phyloP scores from a whole-genome alignment of 2,797 vertebrate species.

The Microctenopoma steveboyesi region DNA sequence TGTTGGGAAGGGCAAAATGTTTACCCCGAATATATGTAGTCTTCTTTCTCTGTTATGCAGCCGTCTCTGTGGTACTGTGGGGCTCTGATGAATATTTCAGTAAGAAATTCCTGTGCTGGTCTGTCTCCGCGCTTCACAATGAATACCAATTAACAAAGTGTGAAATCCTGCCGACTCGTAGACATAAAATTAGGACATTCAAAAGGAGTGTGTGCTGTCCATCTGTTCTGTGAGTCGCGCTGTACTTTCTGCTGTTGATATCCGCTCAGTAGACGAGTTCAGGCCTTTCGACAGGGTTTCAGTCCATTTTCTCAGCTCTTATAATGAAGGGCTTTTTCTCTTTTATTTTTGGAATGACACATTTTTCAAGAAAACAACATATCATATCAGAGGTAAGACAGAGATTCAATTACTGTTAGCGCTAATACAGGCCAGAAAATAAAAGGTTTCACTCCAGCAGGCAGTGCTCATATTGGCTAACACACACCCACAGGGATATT shows the following conservation, averaged over 20 bases:
- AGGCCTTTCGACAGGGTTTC: background rate
- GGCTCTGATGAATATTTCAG: constrained; percentile 70
- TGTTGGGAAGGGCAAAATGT: constrained; percentile 70
- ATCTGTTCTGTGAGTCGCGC: constrained; percentile 31
- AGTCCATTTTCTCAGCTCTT: background rate
- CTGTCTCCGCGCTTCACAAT: constrained; percentile 61
- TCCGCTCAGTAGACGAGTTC: background rate
- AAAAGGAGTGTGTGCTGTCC: background rate
- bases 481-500: constrained; percentile 25
- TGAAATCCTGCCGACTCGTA: constrained; percentile 52
- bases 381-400: background rate
- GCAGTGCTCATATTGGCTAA: constrained; percentile 28
- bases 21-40: constrained; percentile 65
- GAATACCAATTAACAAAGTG: constrained; percentile 73
- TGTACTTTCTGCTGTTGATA: constrained; percentile 6
- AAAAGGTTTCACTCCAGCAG: constrained; percentile 16
- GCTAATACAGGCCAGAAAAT: background rate
- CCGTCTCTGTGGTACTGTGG: constrained; percentile 53
- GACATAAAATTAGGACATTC: constrained; percentile 44
- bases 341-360: background rate
- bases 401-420: constrained; percentile 16
- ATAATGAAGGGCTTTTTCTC: background rate
- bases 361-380: background rate
- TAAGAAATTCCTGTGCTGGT: constrained; percentile 43
- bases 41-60: constrained; percentile 44